Percentiles rank a stretch among this genome's conserved stretches.
These are phyloP conservation scores for Intellagama lesueurii DNA, from an alignment of 2,797 vertebrate genomes.

Conservation along the genomic window DNA sequence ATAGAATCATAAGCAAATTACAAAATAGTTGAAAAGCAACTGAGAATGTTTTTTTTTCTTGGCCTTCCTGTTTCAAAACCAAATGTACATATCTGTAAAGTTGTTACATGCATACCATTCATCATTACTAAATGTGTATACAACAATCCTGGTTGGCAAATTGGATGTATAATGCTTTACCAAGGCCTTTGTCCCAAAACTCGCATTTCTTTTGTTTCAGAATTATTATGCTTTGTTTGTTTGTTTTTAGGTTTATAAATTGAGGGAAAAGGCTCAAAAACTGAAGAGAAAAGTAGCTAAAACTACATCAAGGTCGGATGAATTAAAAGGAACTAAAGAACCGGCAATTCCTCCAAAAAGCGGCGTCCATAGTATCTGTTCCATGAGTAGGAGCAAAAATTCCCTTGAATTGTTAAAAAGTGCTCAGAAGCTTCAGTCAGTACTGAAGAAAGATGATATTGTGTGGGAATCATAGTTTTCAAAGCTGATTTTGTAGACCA, in stretches of 20 bases:
- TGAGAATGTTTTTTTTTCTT: background rate
- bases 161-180: background rate
- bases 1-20: background rate
- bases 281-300: conserved; percentile 57
- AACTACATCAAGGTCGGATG: conserved; percentile 55
- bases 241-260: conserved; percentile 80
- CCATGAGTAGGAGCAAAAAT: conserved; percentile 72
- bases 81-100: background rate
- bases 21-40: background rate
- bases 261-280: conserved; percentile 77
- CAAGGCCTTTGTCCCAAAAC: background rate
- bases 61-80: background rate
- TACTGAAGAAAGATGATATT: conserved; percentile 84
- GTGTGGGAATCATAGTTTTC: conserved; percentile 82
- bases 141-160: background rate
- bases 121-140: background rate
- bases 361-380: conserved; percentile 62
- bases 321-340: conserved; percentile 64
- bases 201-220: background rate
- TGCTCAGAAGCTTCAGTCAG: conserved; percentile 84
- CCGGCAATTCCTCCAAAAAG: conserved; percentile 64
- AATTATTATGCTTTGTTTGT: conserved; percentile 34
- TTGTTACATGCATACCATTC: too few species aligned
- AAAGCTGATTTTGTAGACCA: background rate
- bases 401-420: conserved; percentile 83